A percentile compares a stretch with the other conserved stretches of the same genome.
Conservation (phyloP, 2,113 vertebrate species). For the Lipophrys pholis region DNA sequence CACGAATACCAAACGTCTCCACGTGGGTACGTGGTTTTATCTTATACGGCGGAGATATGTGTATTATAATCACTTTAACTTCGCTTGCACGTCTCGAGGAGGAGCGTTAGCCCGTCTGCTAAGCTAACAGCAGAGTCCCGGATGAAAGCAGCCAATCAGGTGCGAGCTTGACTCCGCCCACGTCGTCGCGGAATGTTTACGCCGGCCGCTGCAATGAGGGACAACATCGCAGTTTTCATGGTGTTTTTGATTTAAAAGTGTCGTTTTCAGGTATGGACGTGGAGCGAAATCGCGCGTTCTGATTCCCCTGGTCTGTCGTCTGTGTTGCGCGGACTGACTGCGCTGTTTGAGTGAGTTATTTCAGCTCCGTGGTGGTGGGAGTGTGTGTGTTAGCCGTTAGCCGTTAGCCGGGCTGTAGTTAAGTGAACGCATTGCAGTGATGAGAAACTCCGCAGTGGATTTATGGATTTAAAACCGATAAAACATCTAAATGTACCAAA, state of each 20-base stretch:
- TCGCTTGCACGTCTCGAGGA: not conserved
- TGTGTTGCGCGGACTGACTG: not conserved
- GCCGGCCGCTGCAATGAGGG: constrained; percentile 52
- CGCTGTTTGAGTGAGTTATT: not conserved
- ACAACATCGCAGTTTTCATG: constrained; percentile 12
- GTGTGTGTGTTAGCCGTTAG: not conserved
- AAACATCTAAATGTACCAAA: constrained; percentile 2
- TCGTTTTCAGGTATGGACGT: constrained; percentile 65
- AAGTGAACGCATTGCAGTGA: constrained; percentile 51
- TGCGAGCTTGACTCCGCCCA: constrained; percentile 5
- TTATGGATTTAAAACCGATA: not conserved
- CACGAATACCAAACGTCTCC: not conserved
- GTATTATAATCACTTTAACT: not conserved
- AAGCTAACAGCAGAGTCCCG: not conserved
- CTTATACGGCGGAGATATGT: not conserved
- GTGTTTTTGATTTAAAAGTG: constrained; percentile 53
- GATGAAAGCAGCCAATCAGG: constrained; percentile 50
- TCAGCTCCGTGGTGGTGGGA: not conserved
- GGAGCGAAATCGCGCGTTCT: not conserved
- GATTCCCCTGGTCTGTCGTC: accelerated
- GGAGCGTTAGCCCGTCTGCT: not conserved
- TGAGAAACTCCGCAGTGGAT: constrained; percentile 24
- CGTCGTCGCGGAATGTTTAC: constrained; percentile 69
- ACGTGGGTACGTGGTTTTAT: accelerated
- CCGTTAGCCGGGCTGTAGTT: too few species aligned